Evolutionary conservation across 2,888 invertebrate genomes (phyloP), one percentile per base, ranked within the genome.

Genomic region (Patella caerulea): DNA sequence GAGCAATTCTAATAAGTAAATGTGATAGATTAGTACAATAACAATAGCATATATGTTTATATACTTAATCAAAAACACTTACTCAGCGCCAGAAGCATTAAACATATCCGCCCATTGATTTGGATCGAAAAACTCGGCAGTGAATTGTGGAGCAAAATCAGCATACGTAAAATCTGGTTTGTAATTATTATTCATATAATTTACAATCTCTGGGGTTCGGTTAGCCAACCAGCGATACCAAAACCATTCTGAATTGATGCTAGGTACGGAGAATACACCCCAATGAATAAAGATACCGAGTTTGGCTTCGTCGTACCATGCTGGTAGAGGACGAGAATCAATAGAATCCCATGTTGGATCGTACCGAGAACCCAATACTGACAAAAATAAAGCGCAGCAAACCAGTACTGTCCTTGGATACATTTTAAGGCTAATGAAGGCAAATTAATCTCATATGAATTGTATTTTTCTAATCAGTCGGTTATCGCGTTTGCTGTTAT

Each of bases 221-320:
- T 76, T 72, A 4, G 74, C 80, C 76, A 85, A 80, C 89, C 88
- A 89, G 73, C 82, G 45, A 54, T 85, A 85, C 91, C 91, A 92
- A 80, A 92, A 90, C 91, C 90, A 91, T 75, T 88, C 90, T 0
- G 95, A 94, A 0, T 94, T 94, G 91, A 95, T 96, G 89, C 96
- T 95, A 0, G 97, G 98, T 15, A 98, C 98, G 0, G 96, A 95
- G 89, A 95, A 98, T 0, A 98, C 96, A 0, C 98, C 98, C 96
- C 97, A 98, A 89, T 98, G 98, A 69, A 98, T 92, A 88, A 98
- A 98, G 85, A 98, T 97, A 3, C 98, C 98, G 82, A 97, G 92
- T 93, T 98, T 98, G 0, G 95, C 96, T 76, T 95, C 93, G 89
- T 98, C 97, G 90, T 96, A 98, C 98, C 98, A 98, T 3, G 90